phyloP scores from a whole-genome alignment of 2,797 vertebrate species.

The Cossypha polioptera region DNA sequence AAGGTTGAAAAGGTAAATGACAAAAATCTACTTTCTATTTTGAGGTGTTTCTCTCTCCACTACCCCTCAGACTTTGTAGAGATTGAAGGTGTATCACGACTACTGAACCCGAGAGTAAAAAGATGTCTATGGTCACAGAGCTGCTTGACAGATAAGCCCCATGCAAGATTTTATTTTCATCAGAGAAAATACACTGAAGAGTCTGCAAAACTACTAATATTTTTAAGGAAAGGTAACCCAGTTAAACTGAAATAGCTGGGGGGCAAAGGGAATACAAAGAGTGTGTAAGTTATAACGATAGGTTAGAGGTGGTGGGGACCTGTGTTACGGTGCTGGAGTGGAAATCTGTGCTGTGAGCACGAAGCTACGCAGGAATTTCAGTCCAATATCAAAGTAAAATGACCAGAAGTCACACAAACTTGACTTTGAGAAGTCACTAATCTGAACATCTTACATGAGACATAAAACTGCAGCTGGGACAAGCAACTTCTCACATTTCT shows the following conservation, averaged over 20 bases:
- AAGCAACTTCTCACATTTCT: neutral
- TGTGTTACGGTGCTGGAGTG: neutral
- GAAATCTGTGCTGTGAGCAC: neutral
- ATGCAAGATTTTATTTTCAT: neutral
- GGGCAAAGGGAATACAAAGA: neutral
- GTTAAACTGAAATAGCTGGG: neutral
- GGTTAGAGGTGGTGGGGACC: neutral
- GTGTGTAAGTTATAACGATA: accelerated
- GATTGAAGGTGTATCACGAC: accelerated
- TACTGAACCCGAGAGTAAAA: neutral
- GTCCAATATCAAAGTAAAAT: neutral
- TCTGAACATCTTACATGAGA: neutral
- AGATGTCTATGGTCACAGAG: neutral
- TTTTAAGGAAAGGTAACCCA: neutral
- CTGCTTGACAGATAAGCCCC: neutral
- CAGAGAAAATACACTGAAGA: neutral
- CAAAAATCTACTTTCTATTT: neutral
- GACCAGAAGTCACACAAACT: neutral
- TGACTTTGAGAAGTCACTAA: neutral
- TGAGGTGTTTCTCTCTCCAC: neutral
- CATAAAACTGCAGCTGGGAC: neutral
- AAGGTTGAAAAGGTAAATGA: neutral
- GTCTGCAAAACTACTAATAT: neutral
- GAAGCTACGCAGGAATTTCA: neutral
- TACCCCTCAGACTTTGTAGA: neutral